Evolutionary conservation across 2,888 invertebrate genomes (phyloP).

Genomic region (Exephanes ischioxanthus): DNA sequence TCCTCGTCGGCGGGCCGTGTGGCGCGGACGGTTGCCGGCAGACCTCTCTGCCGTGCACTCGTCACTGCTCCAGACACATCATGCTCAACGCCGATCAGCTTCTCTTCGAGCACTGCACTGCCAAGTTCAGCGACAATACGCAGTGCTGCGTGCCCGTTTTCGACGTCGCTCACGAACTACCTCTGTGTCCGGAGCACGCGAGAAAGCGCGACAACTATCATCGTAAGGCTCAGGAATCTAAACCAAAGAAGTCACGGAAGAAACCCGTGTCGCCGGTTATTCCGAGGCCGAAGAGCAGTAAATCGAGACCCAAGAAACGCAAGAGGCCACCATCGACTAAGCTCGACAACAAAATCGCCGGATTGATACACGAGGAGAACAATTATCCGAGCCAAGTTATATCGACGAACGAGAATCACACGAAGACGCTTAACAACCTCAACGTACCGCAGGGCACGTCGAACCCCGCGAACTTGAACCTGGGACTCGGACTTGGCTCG

Average conservation of each 20-base stretch:
- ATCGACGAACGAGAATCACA: conserved; percentile 66
- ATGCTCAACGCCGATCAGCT: conserved; percentile 94
- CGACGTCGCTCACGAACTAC: conserved; percentile 92
- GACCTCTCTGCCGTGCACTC: conserved; percentile 90
- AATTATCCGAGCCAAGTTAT: conserved; percentile 70
- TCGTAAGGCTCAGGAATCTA: conserved; percentile 91
- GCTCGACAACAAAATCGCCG: conserved; percentile 74
- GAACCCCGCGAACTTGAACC: conserved; percentile 77
- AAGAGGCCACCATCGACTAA: conserved; percentile 80
- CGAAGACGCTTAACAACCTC: conserved; percentile 82
- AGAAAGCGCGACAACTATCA: conserved; percentile 94
- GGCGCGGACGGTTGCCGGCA: conserved; percentile 83
- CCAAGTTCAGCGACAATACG: conserved; percentile 92
- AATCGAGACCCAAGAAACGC: conserved; percentile 82
- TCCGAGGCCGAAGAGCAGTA: conserved; percentile 84
- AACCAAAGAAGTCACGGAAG: conserved; percentile 90
- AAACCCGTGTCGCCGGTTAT: conserved; percentile 87
- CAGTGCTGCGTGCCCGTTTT: conserved; percentile 93
- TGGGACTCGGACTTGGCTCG: conserved; percentile 81
- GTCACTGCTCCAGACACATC: conserved; percentile 94
- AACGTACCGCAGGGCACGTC: conserved; percentile 78
- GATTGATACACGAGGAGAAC: conserved; percentile 73
- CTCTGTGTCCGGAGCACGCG: conserved; percentile 94
- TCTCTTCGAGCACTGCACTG: conserved; percentile 92
- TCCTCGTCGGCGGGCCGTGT: conserved; percentile 80